Evolutionary conservation across 1,140 invertebrate species (phyloP).

Genomic region (Dreissena rostriformis): DNA sequence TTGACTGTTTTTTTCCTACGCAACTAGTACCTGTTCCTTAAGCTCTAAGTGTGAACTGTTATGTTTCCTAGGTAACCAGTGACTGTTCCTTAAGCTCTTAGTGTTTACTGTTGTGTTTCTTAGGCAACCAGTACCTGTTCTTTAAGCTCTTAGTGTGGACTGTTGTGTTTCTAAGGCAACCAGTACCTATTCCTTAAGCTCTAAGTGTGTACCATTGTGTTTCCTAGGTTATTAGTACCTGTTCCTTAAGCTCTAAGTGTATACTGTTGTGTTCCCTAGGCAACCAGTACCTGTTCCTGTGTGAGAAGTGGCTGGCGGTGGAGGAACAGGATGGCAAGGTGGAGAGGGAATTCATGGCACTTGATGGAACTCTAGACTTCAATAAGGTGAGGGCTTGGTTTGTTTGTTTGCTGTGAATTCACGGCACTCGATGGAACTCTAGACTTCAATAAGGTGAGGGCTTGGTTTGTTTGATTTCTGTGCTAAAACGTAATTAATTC

Average conservation of each 20-base stretch:
- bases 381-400: slow-evolving; percentile 74
- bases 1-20: slow-evolving; percentile 54
- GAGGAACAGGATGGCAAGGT: slow-evolving; percentile 81
- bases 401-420: no score
- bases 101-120: no score
- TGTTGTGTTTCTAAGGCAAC: no score
- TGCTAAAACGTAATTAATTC: no score
- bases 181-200: no score
- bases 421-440: slow-evolving; percentile 74
- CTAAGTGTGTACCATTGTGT: background rate
- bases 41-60: background rate
- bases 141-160: no score
- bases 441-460: slow-evolving; percentile 74
- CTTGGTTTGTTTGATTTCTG: no score
- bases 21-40: slow-evolving; percentile 75
- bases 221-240: slow-evolving; percentile 66
- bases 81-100: no score
- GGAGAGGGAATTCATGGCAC: slow-evolving; percentile 78
- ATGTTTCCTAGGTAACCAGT: no score
- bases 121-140: no score
- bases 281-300: slow-evolving; percentile 77
- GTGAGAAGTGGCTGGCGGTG: slow-evolving; percentile 81
- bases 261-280: slow-evolving; percentile 54
- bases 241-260: background rate
- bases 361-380: slow-evolving; percentile 76